phyloP scores from a whole-genome alignment of 1,140 invertebrate genomes.

The Brachionus calyciflorus region DNA sequence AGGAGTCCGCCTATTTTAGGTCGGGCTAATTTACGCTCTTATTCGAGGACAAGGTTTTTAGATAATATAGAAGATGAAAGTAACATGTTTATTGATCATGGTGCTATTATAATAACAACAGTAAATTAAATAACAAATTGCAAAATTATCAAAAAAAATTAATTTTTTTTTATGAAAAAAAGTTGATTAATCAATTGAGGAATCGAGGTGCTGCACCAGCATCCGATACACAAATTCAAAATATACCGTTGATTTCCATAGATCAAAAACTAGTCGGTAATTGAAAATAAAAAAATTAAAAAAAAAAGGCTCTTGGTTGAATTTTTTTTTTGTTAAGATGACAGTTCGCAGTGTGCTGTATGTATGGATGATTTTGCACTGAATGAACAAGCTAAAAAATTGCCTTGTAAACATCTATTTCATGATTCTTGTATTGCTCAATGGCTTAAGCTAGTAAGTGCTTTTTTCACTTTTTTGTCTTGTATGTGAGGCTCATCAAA shows the following conservation, averaged over 20 bases:
- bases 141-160: background rate
- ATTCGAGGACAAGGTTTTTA: conserved; percentile 15
- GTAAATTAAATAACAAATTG: background rate
- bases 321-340: background rate
- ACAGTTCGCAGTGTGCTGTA: conserved; percentile 79
- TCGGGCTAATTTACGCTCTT: background rate
- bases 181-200: conserved; percentile 41
- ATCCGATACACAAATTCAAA: conserved; percentile 31
- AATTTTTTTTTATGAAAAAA: conserved; percentile 1
- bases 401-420: conserved; percentile 87
- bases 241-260: background rate
- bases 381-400: conserved; percentile 76
- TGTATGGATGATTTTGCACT: conserved; percentile 90
- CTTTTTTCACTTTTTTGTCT: background rate
- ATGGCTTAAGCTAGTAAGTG: conserved; percentile 81
- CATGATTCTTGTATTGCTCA: conserved; percentile 87
- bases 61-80: conserved; percentile 10
- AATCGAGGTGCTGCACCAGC: conserved; percentile 36
- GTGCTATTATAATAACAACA: conserved; percentile 36
- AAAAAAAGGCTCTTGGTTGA: background rate
- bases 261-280: conserved; percentile 26
- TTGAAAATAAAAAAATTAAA: background rate
- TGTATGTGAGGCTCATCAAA: background rate
- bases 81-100: conserved; percentile 25
- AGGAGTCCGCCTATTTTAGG: conserved; percentile 15